These are phyloP conservation scores for Nasonovia ribisnigri DNA, from an alignment of 2,888 invertebrate species.

Conservation along the genomic window DNA sequence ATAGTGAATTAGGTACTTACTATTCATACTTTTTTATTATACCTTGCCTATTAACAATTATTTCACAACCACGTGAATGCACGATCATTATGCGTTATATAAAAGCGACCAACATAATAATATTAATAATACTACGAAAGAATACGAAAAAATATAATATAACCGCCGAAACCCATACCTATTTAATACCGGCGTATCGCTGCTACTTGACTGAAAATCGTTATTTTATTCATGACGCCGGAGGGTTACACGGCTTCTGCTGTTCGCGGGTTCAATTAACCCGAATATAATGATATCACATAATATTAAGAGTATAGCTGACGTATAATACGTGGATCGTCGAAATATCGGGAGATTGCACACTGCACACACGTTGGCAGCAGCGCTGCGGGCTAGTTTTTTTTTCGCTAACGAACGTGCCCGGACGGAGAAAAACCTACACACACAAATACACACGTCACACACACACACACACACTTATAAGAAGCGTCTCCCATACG, in stretches of 20 bases:
- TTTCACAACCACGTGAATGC: not conserved
- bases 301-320: not conserved
- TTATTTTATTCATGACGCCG: conserved; percentile 55
- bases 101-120: not conserved
- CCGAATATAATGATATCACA: conserved; percentile 51
- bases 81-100: not conserved
- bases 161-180: not conserved
- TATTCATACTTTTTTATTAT: not conserved
- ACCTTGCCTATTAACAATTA: not conserved
- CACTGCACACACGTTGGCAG: not conserved
- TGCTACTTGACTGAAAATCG: conserved; percentile 46
- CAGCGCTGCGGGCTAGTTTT: not conserved
- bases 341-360: conserved; percentile 34
- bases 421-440: conserved; percentile 27
- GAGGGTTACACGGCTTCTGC: conserved; percentile 58
- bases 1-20: not conserved
- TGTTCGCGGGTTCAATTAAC: conserved; percentile 56
- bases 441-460: not conserved
- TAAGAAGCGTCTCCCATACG: not conserved
- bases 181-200: not conserved
- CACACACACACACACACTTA: not conserved
- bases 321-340: not conserved
- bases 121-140: not conserved
- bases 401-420: conserved; percentile 55
- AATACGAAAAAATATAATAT: not conserved